phyloP scores from a whole-genome alignment of 1,140 invertebrate genomes.

The Rhyacophila brunnea region DNA sequence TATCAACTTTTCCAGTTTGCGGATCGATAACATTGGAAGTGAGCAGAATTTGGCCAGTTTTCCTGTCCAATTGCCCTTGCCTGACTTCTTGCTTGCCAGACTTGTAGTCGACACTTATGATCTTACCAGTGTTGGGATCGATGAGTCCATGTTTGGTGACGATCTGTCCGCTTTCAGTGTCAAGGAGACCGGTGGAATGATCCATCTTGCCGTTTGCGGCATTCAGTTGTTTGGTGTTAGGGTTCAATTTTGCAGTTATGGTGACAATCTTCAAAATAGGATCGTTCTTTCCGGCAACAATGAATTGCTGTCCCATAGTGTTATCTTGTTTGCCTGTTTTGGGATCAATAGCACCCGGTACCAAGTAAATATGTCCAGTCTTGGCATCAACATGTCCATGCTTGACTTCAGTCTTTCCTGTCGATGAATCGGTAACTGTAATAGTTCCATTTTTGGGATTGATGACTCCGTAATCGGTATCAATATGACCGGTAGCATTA shows the following conservation, averaged over 20 bases:
- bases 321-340: slow-evolving; percentile 53
- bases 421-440: slow-evolving; percentile 48
- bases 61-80: slow-evolving; percentile 54
- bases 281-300: slow-evolving; percentile 54
- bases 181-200: slow-evolving; percentile 55
- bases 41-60: slow-evolving; percentile 58
- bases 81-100: slow-evolving; percentile 56
- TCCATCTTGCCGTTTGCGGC: slow-evolving; percentile 57
- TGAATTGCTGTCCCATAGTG: slow-evolving; percentile 53
- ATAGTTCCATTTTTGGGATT: slow-evolving; percentile 57
- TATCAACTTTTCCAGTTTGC: slow-evolving; percentile 53
- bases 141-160: slow-evolving; percentile 60
- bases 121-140: slow-evolving; percentile 56
- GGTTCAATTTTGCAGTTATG: slow-evolving; percentile 58
- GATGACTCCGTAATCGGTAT: slow-evolving; percentile 59
- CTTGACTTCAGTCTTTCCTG: slow-evolving; percentile 54
- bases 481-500: slow-evolving; percentile 55
- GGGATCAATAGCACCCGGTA: slow-evolving; percentile 54
- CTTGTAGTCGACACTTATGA: slow-evolving; percentile 55
- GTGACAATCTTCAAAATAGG: slow-evolving; percentile 57
- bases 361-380: slow-evolving; percentile 57
- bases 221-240: slow-evolving; percentile 57
- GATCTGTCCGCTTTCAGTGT: slow-evolving; percentile 57
- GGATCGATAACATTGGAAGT: slow-evolving; percentile 56
- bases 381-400: slow-evolving; percentile 55